Conservation (phyloP, 2,113 vertebrate genomes). For the Antechinus flavipes region DNA sequence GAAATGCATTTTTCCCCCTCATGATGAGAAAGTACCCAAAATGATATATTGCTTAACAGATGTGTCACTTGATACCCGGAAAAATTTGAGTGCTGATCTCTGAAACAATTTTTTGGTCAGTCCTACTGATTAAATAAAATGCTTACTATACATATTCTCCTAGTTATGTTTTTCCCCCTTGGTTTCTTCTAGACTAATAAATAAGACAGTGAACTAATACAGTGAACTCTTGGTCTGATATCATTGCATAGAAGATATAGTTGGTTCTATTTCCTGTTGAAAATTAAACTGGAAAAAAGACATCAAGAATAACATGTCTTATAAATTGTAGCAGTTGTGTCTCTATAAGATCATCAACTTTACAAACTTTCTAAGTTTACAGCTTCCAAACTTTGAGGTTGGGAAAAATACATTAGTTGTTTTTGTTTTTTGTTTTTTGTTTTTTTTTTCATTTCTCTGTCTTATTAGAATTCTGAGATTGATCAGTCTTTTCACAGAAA, state of each 20-base stretch:
- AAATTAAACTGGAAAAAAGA: conserved; percentile 32
- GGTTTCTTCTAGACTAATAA: neutral
- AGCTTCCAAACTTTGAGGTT: neutral
- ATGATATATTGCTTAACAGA: neutral
- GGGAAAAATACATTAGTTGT: neutral
- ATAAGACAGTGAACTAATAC: neutral
- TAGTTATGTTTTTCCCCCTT: neutral
- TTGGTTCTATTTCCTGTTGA: neutral
- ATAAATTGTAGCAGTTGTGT: neutral
- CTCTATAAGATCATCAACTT: neutral
- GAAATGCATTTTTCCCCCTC: neutral
- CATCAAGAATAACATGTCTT: neutral
- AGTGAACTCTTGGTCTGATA: conserved; percentile 9
- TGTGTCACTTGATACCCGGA: neutral
- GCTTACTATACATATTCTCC: neutral
- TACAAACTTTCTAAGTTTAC: neutral
- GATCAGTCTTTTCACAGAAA: neutral
- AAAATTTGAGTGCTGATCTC: neutral
- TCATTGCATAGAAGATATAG: neutral
- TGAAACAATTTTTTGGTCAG: neutral
- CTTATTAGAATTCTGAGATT: neutral
- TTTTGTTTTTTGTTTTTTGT: neutral
- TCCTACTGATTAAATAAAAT: neutral
- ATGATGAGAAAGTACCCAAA: neutral
- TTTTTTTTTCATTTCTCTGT: neutral